Evolutionary conservation across 2,113 vertebrate species (phyloP).

Genomic region (Theristicus caerulescens): DNA sequence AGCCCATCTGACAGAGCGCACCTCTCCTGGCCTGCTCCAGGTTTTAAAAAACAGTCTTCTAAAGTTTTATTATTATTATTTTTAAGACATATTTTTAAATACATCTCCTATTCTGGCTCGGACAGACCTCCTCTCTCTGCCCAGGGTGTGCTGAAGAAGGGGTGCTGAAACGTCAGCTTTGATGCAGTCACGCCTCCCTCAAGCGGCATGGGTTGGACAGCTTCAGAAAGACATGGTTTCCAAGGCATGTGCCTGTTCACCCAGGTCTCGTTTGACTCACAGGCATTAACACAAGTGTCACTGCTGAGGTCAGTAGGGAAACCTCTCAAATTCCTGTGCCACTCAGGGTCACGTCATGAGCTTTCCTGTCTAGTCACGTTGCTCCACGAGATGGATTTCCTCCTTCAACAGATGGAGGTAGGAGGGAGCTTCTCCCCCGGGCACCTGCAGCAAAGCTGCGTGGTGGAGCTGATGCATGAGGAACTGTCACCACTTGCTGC

Average conservation of each 20-base stretch:
- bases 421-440: not conserved
- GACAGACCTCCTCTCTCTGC: not conserved
- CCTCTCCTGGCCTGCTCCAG: not conserved
- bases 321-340: not conserved
- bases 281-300: not conserved
- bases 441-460: not conserved
- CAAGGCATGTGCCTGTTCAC: not conserved
- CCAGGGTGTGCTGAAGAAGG: not conserved
- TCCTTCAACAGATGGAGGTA: rapidly evolving
- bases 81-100: not conserved
- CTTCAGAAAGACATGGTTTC: not conserved
- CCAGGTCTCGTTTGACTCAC: not conserved
- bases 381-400: not conserved
- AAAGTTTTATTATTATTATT: not conserved
- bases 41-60: not conserved
- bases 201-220: not conserved
- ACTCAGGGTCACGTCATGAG: not conserved
- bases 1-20: not conserved
- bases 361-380: not conserved
- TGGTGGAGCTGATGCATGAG: rapidly evolving
- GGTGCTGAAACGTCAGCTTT: not conserved
- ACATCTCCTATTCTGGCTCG: not conserved
- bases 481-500: not conserved
- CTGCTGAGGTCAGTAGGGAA: not conserved
- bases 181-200: rapidly evolving